Evolutionary conservation across 2,888 invertebrate genomes (phyloP), one percentile per base, ranked within the genome.

Genomic region (Zygaena filipendulae): DNA sequence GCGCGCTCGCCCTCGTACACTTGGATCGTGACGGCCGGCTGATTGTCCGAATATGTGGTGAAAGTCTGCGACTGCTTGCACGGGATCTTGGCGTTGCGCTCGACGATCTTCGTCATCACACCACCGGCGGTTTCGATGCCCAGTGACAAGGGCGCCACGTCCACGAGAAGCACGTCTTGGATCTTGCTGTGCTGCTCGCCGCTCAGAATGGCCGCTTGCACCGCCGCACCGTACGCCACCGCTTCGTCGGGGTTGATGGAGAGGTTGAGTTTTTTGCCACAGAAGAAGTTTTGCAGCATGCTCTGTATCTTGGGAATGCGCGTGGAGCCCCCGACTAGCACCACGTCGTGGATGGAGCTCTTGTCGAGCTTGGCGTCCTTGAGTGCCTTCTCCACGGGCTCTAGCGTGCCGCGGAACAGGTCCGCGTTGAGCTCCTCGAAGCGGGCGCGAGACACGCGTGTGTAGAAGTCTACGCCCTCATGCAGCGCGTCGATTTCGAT

Each of bases 191-290:
- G 89, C 19, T 87, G 85, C 85, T 91, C 86, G 1, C 87, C 87
- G 41, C 83, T 84, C 20, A 91, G 61, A 35, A 89, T 87, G 7
- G 88, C 88, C 0, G 88, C 88, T 51, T 90, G 88, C 2, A 89
- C 84, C 2, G 89, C 88, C 0, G 89, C 89, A 8, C 89, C 89
- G 47, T 88, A 90, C 0, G 91, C 91, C 0, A 91, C 90, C 0
- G 90, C 91, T 56, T 91, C 90, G 46, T 91, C 90, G 0, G 91
- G 90, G 53, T 91, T 90, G 46, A 91, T 90, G 3, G 87, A 87
- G 13, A 88, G 67, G 52, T 90, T 90, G 4, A 91, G 64, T 21
- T 82, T 71, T 58, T 89, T 90, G 13, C 88, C 87, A 42, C 83
- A 84, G 81, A 91, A 91, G 75, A 86, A 90, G 60, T 87, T 87